phyloP scores from a whole-genome alignment of 2,113 vertebrate genomes.

The Apodemus sylvaticus region DNA sequence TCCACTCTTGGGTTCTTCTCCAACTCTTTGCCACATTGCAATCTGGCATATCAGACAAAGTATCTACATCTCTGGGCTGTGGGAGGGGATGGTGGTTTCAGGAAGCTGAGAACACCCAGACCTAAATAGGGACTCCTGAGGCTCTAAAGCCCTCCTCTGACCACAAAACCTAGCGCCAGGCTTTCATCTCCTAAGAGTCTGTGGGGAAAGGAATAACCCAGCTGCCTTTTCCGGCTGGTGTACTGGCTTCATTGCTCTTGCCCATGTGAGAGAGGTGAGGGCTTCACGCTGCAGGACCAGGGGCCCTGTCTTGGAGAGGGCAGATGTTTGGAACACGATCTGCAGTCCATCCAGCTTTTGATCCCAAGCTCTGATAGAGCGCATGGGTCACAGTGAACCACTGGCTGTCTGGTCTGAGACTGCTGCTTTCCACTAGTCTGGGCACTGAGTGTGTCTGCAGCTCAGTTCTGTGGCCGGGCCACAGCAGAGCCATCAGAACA shows the following conservation, averaged over 20 bases:
- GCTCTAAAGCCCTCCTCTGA: background rate
- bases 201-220: rapidly evolving
- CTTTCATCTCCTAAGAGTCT: background rate
- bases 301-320: background rate
- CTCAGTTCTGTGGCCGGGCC: background rate
- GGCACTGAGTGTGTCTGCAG: background rate
- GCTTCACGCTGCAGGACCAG: background rate
- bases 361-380: background rate
- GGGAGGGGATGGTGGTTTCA: rapidly evolving
- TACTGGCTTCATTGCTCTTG: background rate
- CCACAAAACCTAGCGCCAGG: background rate
- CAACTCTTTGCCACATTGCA: rapidly evolving
- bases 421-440: background rate
- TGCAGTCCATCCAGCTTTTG: background rate
- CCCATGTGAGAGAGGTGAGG: background rate
- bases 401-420: background rate
- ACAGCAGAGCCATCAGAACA: background rate
- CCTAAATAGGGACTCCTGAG: background rate
- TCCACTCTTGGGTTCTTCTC: background rate
- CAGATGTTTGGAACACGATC: background rate
- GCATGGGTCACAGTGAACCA: background rate
- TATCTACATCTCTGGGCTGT: background rate
- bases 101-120: background rate
- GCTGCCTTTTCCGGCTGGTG: background rate
- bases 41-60: background rate